These are phyloP conservation scores for Neogobius melanostomus DNA, from an alignment of 2,113 vertebrate genomes.

Conservation along the genomic window DNA sequence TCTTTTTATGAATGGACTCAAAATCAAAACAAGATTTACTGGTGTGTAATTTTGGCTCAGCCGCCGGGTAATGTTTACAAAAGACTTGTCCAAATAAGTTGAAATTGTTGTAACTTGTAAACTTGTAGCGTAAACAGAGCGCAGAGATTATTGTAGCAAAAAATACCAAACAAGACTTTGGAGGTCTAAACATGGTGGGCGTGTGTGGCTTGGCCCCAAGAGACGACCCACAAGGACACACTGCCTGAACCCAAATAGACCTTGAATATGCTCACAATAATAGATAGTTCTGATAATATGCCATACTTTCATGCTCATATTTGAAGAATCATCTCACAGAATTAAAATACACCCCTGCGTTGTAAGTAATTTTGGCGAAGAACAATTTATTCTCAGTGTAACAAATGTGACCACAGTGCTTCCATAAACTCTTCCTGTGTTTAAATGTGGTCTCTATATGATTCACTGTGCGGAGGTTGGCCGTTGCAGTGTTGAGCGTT, in stretches of 20 bases:
- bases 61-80: slow-evolving; percentile 4
- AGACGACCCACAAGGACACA: slow-evolving; percentile 56
- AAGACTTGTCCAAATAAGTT: slow-evolving; percentile 36
- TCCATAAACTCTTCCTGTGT: not conserved
- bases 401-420: not conserved
- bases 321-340: too few relatives aligned
- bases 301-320: too few relatives aligned
- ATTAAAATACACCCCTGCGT: not conserved
- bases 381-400: not conserved
- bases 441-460: slow-evolving; percentile 3
- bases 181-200: slow-evolving; percentile 51
- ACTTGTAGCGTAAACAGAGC: slow-evolving; percentile 68
- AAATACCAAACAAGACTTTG: slow-evolving; percentile 55
- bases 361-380: not conserved
- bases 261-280: not conserved
- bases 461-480: not conserved
- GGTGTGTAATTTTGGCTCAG: slow-evolving; percentile 45
- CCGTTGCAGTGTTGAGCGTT: not conserved
- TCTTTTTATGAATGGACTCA: slow-evolving; percentile 27
- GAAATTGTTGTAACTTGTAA: slow-evolving; percentile 59
- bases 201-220: slow-evolving; percentile 65
- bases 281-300: too few relatives aligned
- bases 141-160: slow-evolving; percentile 55
- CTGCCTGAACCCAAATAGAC: slow-evolving; percentile 57
- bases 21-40: slow-evolving; percentile 38